Conservation (phyloP, 92 coral and sea anemone species). For the Bergia sp. region DNA sequence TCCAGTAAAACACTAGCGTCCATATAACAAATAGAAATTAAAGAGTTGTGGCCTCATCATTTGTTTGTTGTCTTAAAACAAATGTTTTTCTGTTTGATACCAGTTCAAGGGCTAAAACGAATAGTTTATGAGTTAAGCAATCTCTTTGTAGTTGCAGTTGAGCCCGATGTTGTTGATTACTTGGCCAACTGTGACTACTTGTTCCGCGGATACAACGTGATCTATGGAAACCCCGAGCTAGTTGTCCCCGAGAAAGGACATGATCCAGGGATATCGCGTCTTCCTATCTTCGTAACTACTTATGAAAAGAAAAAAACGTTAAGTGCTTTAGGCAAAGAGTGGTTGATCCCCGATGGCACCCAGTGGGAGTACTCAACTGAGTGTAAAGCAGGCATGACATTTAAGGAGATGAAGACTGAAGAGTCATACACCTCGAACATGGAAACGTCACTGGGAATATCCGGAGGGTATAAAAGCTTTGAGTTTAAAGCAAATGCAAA, state of each 20-base stretch:
- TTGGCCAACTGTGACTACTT: constrained; percentile 48
- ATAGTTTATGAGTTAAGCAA: no score
- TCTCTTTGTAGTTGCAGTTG: no score
- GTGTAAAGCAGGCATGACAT: neutral
- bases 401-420: constrained; percentile 2
- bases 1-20: no score
- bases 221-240: constrained; percentile 34
- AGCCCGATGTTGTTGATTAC: neutral
- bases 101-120: no score
- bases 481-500: neutral
- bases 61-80: no score
- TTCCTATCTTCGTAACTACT: constrained; percentile 41
- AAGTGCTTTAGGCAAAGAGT: constrained; percentile 20
- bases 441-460: neutral
- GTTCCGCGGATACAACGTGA: constrained; percentile 50
- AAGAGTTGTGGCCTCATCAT: no score
- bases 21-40: no score
- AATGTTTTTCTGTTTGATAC: no score
- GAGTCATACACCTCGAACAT: neutral
- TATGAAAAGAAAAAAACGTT: constrained; percentile 3
- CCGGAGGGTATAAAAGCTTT: constrained; percentile 5
- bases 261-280: constrained; percentile 47
- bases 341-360: constrained; percentile 46
- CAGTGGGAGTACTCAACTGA: neutral
- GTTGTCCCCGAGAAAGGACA: constrained; percentile 42